A percentile compares a stretch with the other conserved stretches of the same genome.
Conservation (phyloP, 2,797 vertebrate genomes). For the Neopelma chrysocephalum region DNA sequence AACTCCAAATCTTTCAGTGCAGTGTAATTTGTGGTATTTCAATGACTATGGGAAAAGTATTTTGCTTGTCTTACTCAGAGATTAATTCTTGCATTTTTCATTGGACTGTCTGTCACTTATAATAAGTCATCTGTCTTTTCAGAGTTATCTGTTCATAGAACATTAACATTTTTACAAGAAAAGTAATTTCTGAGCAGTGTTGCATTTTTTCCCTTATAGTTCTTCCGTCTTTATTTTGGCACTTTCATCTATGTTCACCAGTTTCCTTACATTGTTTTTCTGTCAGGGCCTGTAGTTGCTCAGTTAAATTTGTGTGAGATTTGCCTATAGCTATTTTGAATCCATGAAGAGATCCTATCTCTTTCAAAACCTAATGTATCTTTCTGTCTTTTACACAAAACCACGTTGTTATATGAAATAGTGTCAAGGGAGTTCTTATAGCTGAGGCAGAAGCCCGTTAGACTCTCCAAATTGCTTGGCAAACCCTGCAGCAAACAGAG, state of each 20-base stretch:
- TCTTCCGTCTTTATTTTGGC: slow-evolving; percentile 65
- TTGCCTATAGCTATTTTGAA: background rate
- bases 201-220: background rate
- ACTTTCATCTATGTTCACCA: background rate
- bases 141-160: slow-evolving; percentile 33
- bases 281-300: slow-evolving; percentile 38
- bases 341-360: background rate
- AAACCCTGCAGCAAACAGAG: background rate
- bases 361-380: background rate
- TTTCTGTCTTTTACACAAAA: background rate
- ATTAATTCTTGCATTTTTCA: slow-evolving; percentile 44
- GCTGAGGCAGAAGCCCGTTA: background rate
- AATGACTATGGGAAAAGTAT: background rate
- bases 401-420: background rate
- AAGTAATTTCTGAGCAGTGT: slow-evolving; percentile 57
- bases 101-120: slow-evolving; percentile 2
- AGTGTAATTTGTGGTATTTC: slow-evolving; percentile 12
- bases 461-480: background rate
- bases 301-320: slow-evolving; percentile 16
- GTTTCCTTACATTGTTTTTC: slow-evolving; percentile 67
- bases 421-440: background rate
- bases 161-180: slow-evolving; percentile 45
- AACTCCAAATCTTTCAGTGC: background rate
- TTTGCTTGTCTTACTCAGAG: background rate
- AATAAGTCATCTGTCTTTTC: slow-evolving; percentile 13